Evolutionary conservation across 1,140 invertebrate genomes (phyloP), one percentile per base, ranked within the genome.

Genomic region (Drosophila tsacasi): DNA sequence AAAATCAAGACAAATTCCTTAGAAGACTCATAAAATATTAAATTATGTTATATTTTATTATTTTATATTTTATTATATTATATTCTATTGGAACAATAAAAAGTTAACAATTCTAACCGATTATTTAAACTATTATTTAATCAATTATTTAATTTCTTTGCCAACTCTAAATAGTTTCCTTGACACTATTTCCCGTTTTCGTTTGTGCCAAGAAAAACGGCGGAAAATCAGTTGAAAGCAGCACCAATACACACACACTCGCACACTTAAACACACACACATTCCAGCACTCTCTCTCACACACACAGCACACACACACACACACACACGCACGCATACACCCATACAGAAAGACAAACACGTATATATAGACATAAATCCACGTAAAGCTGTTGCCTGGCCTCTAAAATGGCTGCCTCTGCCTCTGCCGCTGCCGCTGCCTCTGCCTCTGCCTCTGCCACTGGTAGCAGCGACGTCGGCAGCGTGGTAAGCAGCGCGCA

Each of bases 401-500:
- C 84, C 84, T 81, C 81, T 87, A 89, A 89, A 89, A 89, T 87
- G 84, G 84, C 84, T 80, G 77, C 84, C 81, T 19, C 42, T 44
- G 42, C 19, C n/a, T n/a, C n/a, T 77, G 73, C 44, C 44, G 35
- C 54, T 61, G 72, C 54, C 58, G 30, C 65, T 78, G 86, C n/a
- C n/a, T n/a, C n/a, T n/a, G n/a, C n/a, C n/a, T n/a, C n/a, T 77
- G 73, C 44, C 44, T 40, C 54, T 61, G 72, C 54, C 58, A 37
- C 65, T 78, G 86, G 83, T 81, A 81, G 74, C 66, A 27, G 58
- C 57, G 69, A 52, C 69, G 83, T 46, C 68, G 83, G 83, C 84
- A 89, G 84, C 84, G 84, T 89, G 84, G 84, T 89, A 89, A 90
- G 84, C 84, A 89, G 84, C 84, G 84, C 85, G 77, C 85, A 89